A percentile compares a stretch with the other conserved stretches of the same genome.
These are phyloP conservation scores for Drosophila pachea DNA, from an alignment of 1,140 invertebrate species.

Conservation along the genomic window DNA sequence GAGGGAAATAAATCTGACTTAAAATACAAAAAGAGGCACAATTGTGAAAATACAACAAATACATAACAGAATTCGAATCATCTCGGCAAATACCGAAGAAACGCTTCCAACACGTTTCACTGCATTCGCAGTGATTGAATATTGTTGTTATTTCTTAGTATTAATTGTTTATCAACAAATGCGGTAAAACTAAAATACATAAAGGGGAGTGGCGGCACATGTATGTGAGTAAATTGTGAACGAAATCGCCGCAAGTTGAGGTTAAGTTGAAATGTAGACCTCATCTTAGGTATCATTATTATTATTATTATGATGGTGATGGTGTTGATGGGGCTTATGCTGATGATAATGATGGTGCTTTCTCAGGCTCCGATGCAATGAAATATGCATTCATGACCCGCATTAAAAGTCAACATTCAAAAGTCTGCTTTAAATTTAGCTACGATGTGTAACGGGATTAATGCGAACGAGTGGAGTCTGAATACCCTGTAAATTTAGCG, in stretches of 20 bases:
- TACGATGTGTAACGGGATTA: slow-evolving; percentile 11
- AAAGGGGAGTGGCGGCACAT: not conserved
- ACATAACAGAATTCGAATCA: slow-evolving; percentile 22
- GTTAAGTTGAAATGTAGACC: not conserved
- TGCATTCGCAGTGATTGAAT: not conserved
- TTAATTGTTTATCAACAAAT: slow-evolving; percentile 48
- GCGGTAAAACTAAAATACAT: slow-evolving; percentile 17
- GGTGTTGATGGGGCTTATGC: not conserved
- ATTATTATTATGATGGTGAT: too few relatives aligned
- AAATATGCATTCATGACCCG: slow-evolving; percentile 17
- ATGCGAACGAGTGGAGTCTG: slow-evolving; percentile 18
- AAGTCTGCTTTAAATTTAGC: slow-evolving; percentile 29
- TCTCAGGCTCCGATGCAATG: slow-evolving; percentile 11
- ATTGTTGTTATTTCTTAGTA: slow-evolving; percentile 2
- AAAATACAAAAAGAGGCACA: slow-evolving; percentile 6
- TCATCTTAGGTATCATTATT: too few relatives aligned
- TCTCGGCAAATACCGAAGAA: slow-evolving; percentile 18
- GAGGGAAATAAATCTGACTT: not conserved
- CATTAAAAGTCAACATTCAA: slow-evolving; percentile 15
- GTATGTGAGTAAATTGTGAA: not conserved
- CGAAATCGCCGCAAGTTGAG: not conserved
- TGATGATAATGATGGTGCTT: not conserved
- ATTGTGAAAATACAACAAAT: not conserved
- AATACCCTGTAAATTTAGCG: not conserved
- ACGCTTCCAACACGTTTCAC: slow-evolving; percentile 15